Conservation (phyloP, 2,797 vertebrate species). For the Poeciliopsis presidionis region DNA sequence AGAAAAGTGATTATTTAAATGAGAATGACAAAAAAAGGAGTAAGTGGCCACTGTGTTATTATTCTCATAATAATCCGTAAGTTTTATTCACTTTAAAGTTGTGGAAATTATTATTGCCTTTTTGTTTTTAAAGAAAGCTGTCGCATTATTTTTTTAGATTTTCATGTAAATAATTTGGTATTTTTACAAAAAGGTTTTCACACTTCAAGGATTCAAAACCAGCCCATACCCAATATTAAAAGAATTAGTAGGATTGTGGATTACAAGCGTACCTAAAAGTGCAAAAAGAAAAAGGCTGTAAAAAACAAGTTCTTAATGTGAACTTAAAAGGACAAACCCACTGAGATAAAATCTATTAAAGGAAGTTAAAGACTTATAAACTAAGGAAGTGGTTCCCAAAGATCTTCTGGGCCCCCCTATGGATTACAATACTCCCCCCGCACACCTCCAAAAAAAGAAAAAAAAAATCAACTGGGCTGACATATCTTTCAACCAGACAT, state of each 20-base stretch:
- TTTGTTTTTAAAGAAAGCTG: not conserved
- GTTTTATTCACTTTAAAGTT: not conserved
- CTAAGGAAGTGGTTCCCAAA: no score
- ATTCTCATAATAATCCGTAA: not conserved
- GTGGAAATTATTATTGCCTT: not conserved
- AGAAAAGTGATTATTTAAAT: not conserved
- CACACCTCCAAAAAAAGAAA: no score
- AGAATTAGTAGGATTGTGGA: slow-evolving; percentile 1
- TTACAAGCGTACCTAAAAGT: slow-evolving; percentile 18
- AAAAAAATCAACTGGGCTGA: no score
- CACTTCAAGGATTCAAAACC: not conserved
- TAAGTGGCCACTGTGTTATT: not conserved
- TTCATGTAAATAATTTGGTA: not conserved
- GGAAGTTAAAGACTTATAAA: slow-evolving; percentile 43
- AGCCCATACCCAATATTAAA: not conserved
- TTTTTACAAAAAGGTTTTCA: not conserved
- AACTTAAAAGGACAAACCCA: slow-evolving; percentile 37
- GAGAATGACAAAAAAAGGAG: not conserved
- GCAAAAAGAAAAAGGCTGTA: slow-evolving; percentile 19
- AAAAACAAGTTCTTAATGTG: slow-evolving; percentile 34
- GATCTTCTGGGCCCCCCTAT: no score
- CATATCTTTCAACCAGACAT: no score
- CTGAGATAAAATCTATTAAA: slow-evolving; percentile 2
- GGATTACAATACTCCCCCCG: no score
- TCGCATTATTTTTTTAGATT: not conserved